These are phyloP conservation scores for Meandrusa payeni DNA, from an alignment of 2,888 invertebrate genomes.

Conservation along the genomic window DNA sequence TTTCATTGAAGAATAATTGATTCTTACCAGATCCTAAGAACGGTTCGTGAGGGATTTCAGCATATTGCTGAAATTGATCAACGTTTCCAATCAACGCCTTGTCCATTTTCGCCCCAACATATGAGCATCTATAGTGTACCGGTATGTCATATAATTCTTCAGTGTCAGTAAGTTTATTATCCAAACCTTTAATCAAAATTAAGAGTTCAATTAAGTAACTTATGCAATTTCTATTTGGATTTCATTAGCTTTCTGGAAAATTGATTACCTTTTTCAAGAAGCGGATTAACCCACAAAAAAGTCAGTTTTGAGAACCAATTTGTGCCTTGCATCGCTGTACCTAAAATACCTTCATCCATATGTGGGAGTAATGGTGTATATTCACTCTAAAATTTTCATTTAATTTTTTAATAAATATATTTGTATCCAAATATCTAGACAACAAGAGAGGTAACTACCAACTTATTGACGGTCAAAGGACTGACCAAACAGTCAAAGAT, in stretches of 20 bases:
- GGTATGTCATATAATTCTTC: slow-evolving; percentile 94
- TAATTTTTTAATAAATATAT: too few species aligned
- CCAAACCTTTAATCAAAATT: slow-evolving; percentile 67
- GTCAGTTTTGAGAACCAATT: slow-evolving; percentile 86
- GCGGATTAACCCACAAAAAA: slow-evolving; percentile 93
- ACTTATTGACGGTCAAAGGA: too few species aligned
- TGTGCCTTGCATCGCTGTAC: slow-evolving; percentile 90
- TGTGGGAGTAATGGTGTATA: slow-evolving; percentile 83
- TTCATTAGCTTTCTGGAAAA: background rate
- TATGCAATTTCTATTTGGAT: slow-evolving; percentile 2
- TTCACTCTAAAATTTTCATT: slow-evolving; percentile 71
- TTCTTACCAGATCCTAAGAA: slow-evolving; percentile 63
- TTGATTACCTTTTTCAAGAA: slow-evolving; percentile 86
- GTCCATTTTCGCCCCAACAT: slow-evolving; percentile 82
- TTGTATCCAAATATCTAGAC: too few species aligned
- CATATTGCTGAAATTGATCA: slow-evolving; percentile 67
- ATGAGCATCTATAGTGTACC: slow-evolving; percentile 80
- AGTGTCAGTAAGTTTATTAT: slow-evolving; percentile 84
- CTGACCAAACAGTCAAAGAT: too few species aligned
- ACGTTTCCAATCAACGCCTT: slow-evolving; percentile 77
- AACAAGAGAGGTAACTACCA: too few species aligned
- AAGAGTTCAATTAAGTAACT: background rate
- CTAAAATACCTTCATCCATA: slow-evolving; percentile 86
- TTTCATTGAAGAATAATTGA: slow-evolving; percentile 9
- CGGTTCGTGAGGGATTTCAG: slow-evolving; percentile 71